Evolutionary conservation across 1,140 invertebrate genomes (phyloP), one percentile per base, ranked within the genome.

Genomic region (Colletes gigas): DNA sequence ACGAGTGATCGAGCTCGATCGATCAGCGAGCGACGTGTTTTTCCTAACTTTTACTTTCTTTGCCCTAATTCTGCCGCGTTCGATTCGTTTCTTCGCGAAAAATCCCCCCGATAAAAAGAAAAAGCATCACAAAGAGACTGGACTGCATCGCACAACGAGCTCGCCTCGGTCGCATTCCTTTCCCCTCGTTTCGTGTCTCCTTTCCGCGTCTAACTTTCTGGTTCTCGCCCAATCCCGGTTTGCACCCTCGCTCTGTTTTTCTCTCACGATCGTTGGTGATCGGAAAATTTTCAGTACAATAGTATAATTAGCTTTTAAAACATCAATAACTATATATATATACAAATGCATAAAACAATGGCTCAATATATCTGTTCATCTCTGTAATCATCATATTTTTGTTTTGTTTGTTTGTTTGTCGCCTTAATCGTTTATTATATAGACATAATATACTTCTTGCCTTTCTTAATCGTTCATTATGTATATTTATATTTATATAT

Each of bases 401-500:
- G 60, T 62, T 80, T 76, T 79, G 68, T 78, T 68, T 82, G 73
- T 73, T 84, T 85, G 86, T 86, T 83, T 89, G 88, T 83, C 81
- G 67, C 83, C 75, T 87, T 83, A 83, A 75, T 72, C 66, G 76
- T 82, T 84, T 83, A 83, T 83, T 41, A 78, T 68, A 75, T 88
- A 86, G 70, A 82, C 82, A 59, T 82, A 86, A 83, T 69, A 69
- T 88, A 84, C 75, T 87, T 86, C 72, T 85, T 88, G 74, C 84
- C 74, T 85, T 85, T 80, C 88, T 90, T 89, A 87, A 76, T 90
- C 82, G 87, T 89, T 91, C 88, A 86, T 87, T 87, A 90, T 89
- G 88, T 90, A 90, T 90, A 89, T 91, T 89, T 89, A 87, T 90
- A 89, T 88, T 71, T 89, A 84, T 89, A 88, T 88, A 85, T 86